Conservation (phyloP, 92 coral and sea anemone species). For the Phenganax stokvisi region DNA sequence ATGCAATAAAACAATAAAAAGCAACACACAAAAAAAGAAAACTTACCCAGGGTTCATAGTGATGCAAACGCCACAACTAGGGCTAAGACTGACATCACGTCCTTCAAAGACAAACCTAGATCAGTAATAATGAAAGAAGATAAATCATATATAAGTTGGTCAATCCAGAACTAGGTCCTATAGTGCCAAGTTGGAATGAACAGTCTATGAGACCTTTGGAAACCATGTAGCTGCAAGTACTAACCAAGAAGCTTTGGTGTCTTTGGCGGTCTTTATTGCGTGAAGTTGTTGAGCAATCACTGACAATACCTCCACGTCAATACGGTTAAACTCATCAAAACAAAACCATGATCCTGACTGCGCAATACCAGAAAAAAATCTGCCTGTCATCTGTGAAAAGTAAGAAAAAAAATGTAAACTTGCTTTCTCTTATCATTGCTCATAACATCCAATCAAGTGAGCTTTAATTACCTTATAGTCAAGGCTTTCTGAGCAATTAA, state of each 20-base stretch:
- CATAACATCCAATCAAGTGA: neutral
- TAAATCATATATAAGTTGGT: too few species aligned
- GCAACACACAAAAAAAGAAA: neutral
- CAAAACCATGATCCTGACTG: constrained; percentile 98
- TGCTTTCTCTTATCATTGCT: neutral
- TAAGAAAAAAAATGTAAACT: neutral
- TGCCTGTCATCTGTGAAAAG: constrained; percentile 87
- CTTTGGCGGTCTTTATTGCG: constrained; percentile 82
- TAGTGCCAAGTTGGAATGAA: neutral
- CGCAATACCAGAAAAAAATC: constrained; percentile 87
- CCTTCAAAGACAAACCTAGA: constrained; percentile 90
- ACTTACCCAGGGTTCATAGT: constrained; percentile 96
- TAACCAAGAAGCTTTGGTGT: constrained; percentile 63
- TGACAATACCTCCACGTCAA: constrained; percentile 93
- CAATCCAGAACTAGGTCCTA: too few species aligned
- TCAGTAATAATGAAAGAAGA: neutral
- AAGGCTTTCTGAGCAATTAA: constrained; percentile 97
- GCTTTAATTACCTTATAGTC: constrained; percentile 72
- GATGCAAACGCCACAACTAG: constrained; percentile 79
- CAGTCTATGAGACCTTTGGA: neutral
- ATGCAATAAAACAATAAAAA: neutral
- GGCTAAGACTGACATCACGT: constrained; percentile 76
- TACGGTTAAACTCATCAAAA: constrained; percentile 96
- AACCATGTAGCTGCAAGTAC: neutral
- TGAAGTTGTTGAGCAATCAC: constrained; percentile 94